Evolutionary conservation across 1,140 invertebrate species (phyloP), one percentile per base, ranked within the genome.

Genomic region (Pseudomyrmex concolor): DNA sequence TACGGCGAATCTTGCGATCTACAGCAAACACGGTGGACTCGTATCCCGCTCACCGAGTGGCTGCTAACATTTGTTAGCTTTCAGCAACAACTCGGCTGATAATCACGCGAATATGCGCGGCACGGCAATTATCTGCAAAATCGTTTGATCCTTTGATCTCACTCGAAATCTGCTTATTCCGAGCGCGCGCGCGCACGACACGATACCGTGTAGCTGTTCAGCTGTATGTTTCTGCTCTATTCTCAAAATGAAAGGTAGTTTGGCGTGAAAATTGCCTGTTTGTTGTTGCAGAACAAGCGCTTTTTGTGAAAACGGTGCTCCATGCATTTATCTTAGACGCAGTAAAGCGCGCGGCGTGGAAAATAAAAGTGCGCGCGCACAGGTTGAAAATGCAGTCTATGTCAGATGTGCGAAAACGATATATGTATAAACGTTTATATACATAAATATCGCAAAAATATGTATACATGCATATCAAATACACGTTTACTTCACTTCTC

Each of bases 281-380:
- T 34, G 34, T 68, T 55, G 25, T 60, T 59, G 54, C 10, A 48
- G 19, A 50, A 70, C 34, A 17, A 25, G 54, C 10, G 51, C 63
- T 45, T 78, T 68, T 68, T 59, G 9, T 17, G 22, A 17, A 70
- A 68, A 68, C 76, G 17, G 2, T n/a, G n/a, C n/a, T 48, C 15
- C 5, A 10, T 34, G 76, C 66, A 59, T 60, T 45, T 70, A 70
- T 78, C 54, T 78, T 48, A 78, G 51, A 45, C 34, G 45, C 13
- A 34, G 17, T 57, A 12, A 12, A 25, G 54, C n/a, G 13, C 34
- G 17, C 72, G 15, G n/a, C 13, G 54, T 12, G 13, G 51, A 19
- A 70, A 70, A 50, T 71, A 80, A 80, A 80, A 59, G 43, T 48
- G 7, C 54, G 34, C n/a, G 43, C 25, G 10, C 54, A 48, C n/a